These are phyloP conservation scores for Callaeas wilsoni DNA, from an alignment of 2,113 vertebrate species.

Conservation along the genomic window DNA sequence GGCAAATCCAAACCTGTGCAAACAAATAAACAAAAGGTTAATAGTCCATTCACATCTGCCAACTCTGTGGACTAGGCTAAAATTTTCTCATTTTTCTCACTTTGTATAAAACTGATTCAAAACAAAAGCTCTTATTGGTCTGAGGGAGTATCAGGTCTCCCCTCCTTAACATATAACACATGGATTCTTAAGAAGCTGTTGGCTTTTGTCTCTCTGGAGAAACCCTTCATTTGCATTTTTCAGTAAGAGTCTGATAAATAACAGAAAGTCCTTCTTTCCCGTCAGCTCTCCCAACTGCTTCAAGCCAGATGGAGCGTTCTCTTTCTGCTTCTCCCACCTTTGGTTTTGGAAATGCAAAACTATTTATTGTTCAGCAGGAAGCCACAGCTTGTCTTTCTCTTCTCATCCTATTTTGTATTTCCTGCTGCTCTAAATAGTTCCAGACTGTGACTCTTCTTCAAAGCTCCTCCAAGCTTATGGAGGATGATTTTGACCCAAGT, in stretches of 20 bases:
- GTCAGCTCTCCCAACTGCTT: not conserved
- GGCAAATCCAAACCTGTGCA: not conserved
- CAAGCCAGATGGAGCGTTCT: constrained; percentile 2
- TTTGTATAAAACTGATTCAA: not conserved
- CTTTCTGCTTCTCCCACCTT: constrained; percentile 21
- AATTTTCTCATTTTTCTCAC: not conserved
- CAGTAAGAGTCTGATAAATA: not conserved
- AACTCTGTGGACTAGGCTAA: not conserved
- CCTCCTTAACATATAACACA: not conserved
- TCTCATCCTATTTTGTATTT: not conserved
- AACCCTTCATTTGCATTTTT: not conserved
- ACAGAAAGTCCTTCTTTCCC: not conserved
- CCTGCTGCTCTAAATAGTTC: constrained; percentile 23
- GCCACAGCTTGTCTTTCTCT: constrained; percentile 10
- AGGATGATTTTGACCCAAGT: not conserved
- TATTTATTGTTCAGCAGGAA: constrained; percentile 37
- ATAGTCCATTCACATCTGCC: not conserved
- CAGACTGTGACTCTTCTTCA: not conserved
- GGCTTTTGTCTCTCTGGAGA: not conserved
- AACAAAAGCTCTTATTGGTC: not conserved
- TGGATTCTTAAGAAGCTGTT: not conserved
- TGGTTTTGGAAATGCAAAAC: not conserved
- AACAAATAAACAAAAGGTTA: not conserved
- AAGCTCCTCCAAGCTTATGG: not conserved
- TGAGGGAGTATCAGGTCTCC: not conserved